Evolutionary conservation across 2,113 vertebrate genomes (phyloP).

Genomic region (Osmerus mordax): DNA sequence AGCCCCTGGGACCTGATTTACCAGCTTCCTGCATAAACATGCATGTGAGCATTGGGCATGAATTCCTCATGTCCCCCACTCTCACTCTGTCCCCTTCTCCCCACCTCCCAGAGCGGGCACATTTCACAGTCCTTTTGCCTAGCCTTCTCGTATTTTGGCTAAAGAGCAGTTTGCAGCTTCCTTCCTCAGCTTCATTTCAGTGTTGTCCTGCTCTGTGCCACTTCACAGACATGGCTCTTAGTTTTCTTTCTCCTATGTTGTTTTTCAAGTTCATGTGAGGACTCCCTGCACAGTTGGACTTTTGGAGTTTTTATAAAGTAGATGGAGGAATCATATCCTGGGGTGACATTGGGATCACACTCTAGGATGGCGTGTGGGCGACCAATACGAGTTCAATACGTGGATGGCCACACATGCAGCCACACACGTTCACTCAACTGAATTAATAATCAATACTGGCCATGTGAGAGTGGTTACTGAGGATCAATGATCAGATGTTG

Average conservation of each 20-base stretch:
- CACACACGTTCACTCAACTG: too few species aligned
- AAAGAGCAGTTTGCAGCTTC: not conserved
- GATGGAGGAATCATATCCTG: too few species aligned
- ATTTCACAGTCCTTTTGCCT: not conserved
- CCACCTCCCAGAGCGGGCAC: not conserved
- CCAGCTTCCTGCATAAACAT: slow-evolving; percentile 21
- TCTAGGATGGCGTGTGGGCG: too few species aligned
- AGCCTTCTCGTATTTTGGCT: not conserved
- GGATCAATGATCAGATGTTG: too few species aligned
- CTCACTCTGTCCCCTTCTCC: not conserved
- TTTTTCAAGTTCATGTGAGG: not conserved
- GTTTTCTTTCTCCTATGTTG: not conserved
- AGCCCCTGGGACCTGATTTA: slow-evolving; percentile 15
- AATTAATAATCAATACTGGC: too few species aligned
- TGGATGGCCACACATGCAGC: too few species aligned
- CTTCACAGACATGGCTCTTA: not conserved
- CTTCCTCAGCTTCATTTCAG: slow-evolving; percentile 1
- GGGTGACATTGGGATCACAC: too few species aligned
- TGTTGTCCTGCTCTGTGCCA: not conserved
- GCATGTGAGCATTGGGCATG: not conserved
- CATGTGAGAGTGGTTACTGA: too few species aligned
- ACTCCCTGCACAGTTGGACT: not conserved
- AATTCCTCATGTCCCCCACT: not conserved
- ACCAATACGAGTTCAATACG: too few species aligned
- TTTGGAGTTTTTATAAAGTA: too few species aligned